These are phyloP conservation scores for Panagrolaimus sp. DNA, from an alignment of 1,140 invertebrate genomes.

Conservation along the genomic window DNA sequence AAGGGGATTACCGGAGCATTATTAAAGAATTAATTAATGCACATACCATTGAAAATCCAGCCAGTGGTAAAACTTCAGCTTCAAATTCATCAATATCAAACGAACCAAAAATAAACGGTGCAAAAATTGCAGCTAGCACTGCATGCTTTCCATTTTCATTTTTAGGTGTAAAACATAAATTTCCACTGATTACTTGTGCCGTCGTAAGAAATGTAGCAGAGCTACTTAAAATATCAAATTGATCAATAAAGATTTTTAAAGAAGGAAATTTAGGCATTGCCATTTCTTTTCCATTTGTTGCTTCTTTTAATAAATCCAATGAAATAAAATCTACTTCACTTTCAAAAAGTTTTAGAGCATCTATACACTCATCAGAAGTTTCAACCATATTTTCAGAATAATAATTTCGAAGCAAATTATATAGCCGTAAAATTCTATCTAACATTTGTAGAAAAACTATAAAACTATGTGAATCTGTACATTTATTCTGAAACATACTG, in stretches of 20 bases:
- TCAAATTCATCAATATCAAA: conserved; percentile 17
- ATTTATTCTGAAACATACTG: not conserved
- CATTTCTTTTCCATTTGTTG: not conserved
- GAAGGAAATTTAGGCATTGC: not conserved
- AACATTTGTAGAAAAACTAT: not conserved
- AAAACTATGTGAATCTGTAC: not conserved
- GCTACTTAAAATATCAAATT: not conserved
- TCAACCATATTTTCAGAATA: not conserved
- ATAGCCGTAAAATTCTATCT: not conserved
- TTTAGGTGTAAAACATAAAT: not conserved
- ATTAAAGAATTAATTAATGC: too few species aligned
- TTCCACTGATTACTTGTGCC: not conserved
- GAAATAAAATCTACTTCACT: not conserved
- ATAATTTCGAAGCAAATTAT: conserved; percentile 4
- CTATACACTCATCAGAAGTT: not conserved
- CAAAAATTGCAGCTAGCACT: not conserved
- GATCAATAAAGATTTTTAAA: not conserved
- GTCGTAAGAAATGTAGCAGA: not conserved
- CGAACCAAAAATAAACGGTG: conserved; percentile 18
- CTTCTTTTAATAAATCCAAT: not conserved
- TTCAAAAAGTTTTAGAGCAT: conserved; percentile 1
- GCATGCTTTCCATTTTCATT: not conserved
- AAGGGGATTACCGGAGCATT: too few species aligned
- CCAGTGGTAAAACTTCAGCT: conserved; percentile 17
- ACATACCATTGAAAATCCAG: conserved; percentile 18